These are phyloP conservation scores for Natator depressus DNA, from an alignment of 2,113 vertebrate genomes.

Conservation along the genomic window DNA sequence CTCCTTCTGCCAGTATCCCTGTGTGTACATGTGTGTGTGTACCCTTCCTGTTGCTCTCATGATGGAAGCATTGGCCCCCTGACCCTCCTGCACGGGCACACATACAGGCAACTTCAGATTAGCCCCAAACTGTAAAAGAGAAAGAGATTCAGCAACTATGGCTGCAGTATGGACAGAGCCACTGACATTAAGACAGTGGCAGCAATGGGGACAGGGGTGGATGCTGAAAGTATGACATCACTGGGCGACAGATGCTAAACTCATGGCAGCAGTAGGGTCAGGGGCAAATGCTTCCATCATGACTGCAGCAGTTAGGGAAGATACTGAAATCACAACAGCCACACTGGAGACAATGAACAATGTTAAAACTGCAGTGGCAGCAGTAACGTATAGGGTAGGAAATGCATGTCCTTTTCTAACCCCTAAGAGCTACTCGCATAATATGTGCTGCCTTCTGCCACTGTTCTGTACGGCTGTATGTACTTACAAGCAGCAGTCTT, in stretches of 20 bases:
- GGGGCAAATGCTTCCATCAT: not conserved
- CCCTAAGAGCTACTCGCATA: not conserved
- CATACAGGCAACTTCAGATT: not conserved
- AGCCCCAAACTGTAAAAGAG: not conserved
- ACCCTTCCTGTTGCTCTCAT: not conserved
- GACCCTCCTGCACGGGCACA: fast-evolving
- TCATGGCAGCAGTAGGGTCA: not conserved
- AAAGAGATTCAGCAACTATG: not conserved
- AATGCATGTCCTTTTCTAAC: not conserved
- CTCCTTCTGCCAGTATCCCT: not conserved
- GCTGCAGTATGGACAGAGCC: not conserved
- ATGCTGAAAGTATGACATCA: not conserved
- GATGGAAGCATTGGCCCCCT: not conserved
- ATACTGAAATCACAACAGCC: not conserved
- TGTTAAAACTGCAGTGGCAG: not conserved
- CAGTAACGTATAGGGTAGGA: not conserved
- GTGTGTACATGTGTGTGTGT: no score
- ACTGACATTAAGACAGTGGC: not conserved
- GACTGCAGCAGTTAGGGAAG: not conserved
- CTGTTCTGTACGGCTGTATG: not conserved
- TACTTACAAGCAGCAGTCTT: not conserved
- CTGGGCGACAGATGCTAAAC: not conserved
- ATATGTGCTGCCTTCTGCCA: not conserved
- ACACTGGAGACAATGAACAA: not conserved
- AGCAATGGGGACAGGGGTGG: not conserved